Evolutionary conservation across 2,113 vertebrate genomes (phyloP).

Genomic region (Vulpes vulpes): DNA sequence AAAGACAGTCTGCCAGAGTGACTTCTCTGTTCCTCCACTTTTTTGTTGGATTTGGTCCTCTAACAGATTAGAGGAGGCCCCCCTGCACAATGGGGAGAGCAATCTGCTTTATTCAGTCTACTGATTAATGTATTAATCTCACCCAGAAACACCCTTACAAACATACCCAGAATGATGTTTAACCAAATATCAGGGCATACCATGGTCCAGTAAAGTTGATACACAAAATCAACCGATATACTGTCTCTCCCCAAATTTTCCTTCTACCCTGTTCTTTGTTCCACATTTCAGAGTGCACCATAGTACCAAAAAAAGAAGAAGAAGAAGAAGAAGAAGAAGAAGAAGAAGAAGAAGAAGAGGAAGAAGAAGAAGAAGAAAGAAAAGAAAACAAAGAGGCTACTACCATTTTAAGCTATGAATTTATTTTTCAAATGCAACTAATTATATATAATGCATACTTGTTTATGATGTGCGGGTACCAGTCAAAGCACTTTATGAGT

Average conservation of each 20-base stretch:
- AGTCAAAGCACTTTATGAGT: not conserved
- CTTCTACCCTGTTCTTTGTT: not conserved
- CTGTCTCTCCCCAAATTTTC: not conserved
- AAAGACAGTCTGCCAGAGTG: not conserved
- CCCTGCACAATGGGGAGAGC: not conserved
- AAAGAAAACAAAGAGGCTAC: not conserved
- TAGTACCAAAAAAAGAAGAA: not conserved
- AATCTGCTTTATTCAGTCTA: not conserved
- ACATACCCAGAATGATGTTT: not conserved
- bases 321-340: not conserved
- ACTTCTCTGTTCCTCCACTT: not conserved
- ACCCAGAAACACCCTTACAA: not conserved
- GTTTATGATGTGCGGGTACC: not conserved
- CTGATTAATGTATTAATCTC: not conserved
- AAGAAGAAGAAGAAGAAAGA: not conserved
- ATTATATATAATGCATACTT: not conserved
- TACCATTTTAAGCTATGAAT: not conserved
- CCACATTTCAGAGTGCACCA: not conserved
- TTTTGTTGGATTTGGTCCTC: not conserved
- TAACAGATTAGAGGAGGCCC: not conserved
- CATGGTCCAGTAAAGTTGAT: not conserved
- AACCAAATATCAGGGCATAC: not conserved
- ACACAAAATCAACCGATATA: constrained; percentile 39
- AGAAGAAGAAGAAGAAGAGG: not conserved
- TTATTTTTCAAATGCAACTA: constrained; percentile 45